Percentiles rank a stretch among this genome's conserved stretches.
These are phyloP conservation scores for Channa maculata DNA, from an alignment of 2,113 vertebrate genomes.

Conservation along the genomic window DNA sequence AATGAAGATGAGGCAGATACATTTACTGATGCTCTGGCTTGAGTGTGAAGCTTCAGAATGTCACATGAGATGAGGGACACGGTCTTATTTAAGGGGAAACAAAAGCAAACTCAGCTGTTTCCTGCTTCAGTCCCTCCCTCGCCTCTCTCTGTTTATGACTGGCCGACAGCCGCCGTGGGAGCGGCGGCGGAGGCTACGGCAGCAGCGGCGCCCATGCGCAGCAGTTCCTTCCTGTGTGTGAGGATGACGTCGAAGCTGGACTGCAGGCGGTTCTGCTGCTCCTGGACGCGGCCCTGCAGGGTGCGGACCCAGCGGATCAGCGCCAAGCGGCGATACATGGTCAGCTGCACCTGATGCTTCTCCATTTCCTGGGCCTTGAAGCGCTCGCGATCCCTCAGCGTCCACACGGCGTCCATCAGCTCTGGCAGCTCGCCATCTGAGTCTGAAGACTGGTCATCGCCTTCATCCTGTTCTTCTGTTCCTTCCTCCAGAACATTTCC, in stretches of 20 bases:
- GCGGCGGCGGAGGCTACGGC: conserved; percentile 28
- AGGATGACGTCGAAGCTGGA: conserved; percentile 96
- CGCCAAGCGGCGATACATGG: conserved; percentile 96
- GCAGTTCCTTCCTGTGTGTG: conserved; percentile 94
- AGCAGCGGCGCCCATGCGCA: conserved; percentile 82
- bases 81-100: conserved; percentile 20
- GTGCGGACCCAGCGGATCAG: conserved; percentile 95
- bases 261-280: conserved; percentile 95
- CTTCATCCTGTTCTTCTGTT: not conserved
- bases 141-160: conserved; percentile 64
- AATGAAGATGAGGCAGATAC: conserved; percentile 13
- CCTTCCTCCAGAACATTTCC: conserved; percentile 13
- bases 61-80: conserved; percentile 19
- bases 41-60: not conserved
- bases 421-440: conserved; percentile 80
- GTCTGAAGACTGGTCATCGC: conserved; percentile 71
- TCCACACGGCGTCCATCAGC: conserved; percentile 89
- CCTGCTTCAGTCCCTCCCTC: not conserved
- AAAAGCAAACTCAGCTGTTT: conserved; percentile 23
- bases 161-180: conserved; percentile 74
- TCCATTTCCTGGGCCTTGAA: conserved; percentile 97
- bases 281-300: conserved; percentile 89
- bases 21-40: conserved; percentile 30
- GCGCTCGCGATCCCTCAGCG: conserved; percentile 89
- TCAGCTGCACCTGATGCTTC: conserved; percentile 94